Percentiles rank a stretch among this genome's conserved stretches.
Evolutionary conservation across 2,888 invertebrate genomes (phyloP).

Genomic region (Habroteleia sp.): DNA sequence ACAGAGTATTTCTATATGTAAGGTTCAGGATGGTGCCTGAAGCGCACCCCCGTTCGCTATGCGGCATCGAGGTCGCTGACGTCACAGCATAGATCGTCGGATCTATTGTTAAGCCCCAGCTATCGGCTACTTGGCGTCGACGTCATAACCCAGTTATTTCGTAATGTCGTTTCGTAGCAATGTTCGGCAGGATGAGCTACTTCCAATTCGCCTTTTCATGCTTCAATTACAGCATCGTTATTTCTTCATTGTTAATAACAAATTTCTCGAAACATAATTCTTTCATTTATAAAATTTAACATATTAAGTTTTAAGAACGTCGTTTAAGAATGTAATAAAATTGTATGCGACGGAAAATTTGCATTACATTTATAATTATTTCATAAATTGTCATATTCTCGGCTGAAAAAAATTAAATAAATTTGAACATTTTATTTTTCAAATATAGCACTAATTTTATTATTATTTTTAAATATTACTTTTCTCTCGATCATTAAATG

Average conservation of each 20-base stretch:
- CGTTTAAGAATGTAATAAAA: too few species aligned
- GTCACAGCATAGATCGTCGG: constrained; percentile 65
- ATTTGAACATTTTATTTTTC: too few species aligned
- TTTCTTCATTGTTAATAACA: constrained; percentile 17
- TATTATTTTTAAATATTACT: too few species aligned
- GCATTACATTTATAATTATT: too few species aligned
- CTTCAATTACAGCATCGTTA: constrained; percentile 20
- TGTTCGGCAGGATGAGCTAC: constrained; percentile 58
- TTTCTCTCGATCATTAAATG: too few species aligned
- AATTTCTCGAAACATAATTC: constrained; percentile 3
- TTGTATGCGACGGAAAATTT: too few species aligned
- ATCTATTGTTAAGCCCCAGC: constrained; percentile 66
- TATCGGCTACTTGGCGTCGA: constrained; percentile 69
- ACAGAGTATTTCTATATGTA: constrained; percentile 32
- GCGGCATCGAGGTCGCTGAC: constrained; percentile 59
- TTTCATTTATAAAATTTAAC: too few species aligned
- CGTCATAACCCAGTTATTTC: constrained; percentile 74
- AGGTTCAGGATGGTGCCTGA: constrained; percentile 55
- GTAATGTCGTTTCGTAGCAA: constrained; percentile 60
- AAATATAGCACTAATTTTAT: too few species aligned
- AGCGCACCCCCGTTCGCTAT: constrained; percentile 23
- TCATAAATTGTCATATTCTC: too few species aligned
- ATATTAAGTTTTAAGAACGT: too few species aligned
- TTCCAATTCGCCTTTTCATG: constrained; percentile 49
- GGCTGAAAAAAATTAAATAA: too few species aligned